These are phyloP conservation scores for Drosophila saltans DNA, from an alignment of 1,140 invertebrate species.

Conservation along the genomic window DNA sequence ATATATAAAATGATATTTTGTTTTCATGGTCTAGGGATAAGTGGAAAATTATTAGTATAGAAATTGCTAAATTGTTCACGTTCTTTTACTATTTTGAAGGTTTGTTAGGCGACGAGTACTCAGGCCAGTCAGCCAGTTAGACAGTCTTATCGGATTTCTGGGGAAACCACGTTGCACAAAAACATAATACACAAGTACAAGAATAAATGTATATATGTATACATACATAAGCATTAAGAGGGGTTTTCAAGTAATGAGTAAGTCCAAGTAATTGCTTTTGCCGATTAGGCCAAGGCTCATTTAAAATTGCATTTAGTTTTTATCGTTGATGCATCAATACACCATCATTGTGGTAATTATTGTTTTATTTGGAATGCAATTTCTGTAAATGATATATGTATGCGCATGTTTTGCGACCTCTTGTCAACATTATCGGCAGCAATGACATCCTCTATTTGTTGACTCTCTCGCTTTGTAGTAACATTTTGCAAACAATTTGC, in stretches of 20 bases:
- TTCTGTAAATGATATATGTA: no score
- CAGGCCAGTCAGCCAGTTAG: neutral
- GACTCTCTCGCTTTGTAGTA: neutral
- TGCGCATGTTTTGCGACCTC: neutral
- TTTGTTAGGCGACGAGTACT: neutral
- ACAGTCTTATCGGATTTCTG: conserved; percentile 9
- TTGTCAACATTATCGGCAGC: conserved; percentile 9
- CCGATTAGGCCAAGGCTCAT: conserved; percentile 1
- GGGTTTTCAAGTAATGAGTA: neutral
- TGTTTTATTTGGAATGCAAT: neutral
- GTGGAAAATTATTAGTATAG: conserved; percentile 8
- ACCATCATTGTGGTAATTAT: neutral
- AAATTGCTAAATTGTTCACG: conserved; percentile 4
- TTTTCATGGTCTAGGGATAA: conserved; percentile 3
- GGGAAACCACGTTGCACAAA: neutral
- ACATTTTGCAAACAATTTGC: conserved; percentile 10
- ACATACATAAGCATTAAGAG: neutral
- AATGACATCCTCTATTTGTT: conserved; percentile 15
- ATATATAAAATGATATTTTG: neutral
- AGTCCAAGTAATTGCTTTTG: conserved; percentile 1
- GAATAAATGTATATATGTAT: neutral
- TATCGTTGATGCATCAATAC: neutral
- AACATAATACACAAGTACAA: no score
- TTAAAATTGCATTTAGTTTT: neutral
- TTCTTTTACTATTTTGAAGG: neutral